These are phyloP conservation scores for Lontra canadensis DNA, from an alignment of 2,113 vertebrate genomes.

Conservation along the genomic window DNA sequence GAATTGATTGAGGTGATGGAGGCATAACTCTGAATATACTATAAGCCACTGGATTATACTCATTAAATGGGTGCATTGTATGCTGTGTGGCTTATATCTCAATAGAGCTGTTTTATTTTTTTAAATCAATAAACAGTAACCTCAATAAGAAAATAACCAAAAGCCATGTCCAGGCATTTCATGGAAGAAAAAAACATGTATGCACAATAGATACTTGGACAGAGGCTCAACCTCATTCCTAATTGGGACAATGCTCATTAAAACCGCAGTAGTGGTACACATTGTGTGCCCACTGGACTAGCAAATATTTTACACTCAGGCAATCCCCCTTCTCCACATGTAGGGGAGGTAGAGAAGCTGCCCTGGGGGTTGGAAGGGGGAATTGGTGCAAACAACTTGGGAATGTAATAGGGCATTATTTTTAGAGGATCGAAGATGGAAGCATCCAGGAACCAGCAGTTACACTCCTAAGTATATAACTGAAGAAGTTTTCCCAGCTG, in stretches of 20 bases:
- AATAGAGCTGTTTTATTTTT: neutral
- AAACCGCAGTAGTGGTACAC: neutral
- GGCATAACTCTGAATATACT: neutral
- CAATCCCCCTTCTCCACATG: neutral
- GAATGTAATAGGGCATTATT: neutral
- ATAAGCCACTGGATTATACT: neutral
- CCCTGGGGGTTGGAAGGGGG: neutral
- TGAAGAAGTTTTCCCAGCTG: neutral
- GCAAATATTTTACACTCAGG: neutral
- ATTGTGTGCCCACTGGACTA: neutral
- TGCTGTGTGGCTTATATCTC: neutral
- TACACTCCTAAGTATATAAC: neutral
- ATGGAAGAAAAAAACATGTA: neutral
- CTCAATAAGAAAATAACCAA: constrained; percentile 7
- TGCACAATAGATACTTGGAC: neutral
- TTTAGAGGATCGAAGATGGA: neutral
- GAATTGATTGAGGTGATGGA: neutral
- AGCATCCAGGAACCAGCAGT: neutral
- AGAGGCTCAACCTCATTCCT: neutral
- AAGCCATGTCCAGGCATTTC: neutral
- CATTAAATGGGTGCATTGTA: neutral
- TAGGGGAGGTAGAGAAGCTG: neutral
- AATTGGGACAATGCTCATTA: neutral
- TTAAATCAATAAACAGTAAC: neutral
- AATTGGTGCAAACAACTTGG: neutral